A percentile compares a stretch with the other conserved stretches of the same genome.
These are phyloP conservation scores for Eudorcas thomsonii DNA, from an alignment of 2,113 vertebrate genomes.

Conservation along the genomic window DNA sequence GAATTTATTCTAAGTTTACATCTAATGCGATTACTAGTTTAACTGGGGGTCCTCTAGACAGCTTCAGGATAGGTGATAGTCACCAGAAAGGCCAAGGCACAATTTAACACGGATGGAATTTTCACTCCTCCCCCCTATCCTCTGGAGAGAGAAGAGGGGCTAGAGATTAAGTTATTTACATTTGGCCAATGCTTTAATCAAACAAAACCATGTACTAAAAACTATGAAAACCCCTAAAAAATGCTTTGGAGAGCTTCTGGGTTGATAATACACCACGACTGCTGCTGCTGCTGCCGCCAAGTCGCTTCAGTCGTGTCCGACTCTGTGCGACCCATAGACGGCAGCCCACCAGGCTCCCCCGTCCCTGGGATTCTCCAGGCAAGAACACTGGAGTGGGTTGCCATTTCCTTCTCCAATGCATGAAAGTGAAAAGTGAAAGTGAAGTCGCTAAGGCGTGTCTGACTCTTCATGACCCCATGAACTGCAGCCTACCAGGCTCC, in stretches of 20 bases:
- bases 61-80: not conserved
- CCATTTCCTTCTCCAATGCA: too few species aligned
- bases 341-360: too few species aligned
- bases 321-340: too few species aligned
- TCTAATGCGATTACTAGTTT: not conserved
- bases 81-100: not conserved
- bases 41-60: accelerated
- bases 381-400: too few species aligned
- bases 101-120: not conserved
- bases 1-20: not conserved
- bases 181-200: not conserved
- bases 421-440: too few species aligned
- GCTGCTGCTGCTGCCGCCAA: too few species aligned
- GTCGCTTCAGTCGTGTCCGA: too few species aligned
- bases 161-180: not conserved
- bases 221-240: not conserved
- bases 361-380: too few species aligned
- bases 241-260: not conserved
- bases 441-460: too few species aligned
- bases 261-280: not conserved
- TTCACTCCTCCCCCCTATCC: accelerated
- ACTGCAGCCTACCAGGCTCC: too few species aligned
- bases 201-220: not conserved
- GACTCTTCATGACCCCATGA: too few species aligned
- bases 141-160: not conserved